phyloP scores from a whole-genome alignment of 2,113 vertebrate genomes.

The Nyctereutes procyonoides region DNA sequence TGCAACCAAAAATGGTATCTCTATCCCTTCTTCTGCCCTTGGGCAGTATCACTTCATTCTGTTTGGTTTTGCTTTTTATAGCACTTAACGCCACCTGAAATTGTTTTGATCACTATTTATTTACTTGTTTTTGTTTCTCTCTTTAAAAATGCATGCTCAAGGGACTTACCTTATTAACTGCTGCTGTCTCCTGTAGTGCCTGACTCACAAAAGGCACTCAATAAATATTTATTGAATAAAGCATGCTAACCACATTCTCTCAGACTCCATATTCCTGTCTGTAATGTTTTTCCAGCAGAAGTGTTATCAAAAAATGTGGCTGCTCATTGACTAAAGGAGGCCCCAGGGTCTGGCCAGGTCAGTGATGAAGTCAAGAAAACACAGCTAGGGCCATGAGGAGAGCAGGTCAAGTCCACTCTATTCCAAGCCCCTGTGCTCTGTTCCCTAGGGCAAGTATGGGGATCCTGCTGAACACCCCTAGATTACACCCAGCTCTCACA shows the following conservation, averaged over 20 bases:
- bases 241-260: neutral
- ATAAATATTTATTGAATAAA: neutral
- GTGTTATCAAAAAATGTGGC: neutral
- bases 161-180: neutral
- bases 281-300: constrained; percentile 21
- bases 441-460: neutral
- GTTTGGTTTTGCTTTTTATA: neutral
- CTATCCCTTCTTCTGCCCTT: too few relatives aligned
- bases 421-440: neutral
- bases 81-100: neutral
- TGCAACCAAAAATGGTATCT: neutral
- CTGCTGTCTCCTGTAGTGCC: neutral
- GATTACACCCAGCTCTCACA: accelerated
- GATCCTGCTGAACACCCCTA: neutral
- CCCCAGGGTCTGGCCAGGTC: neutral
- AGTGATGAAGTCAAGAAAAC: neutral
- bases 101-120: neutral
- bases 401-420: neutral
- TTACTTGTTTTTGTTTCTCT: constrained; percentile 5
- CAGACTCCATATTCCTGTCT: neutral
- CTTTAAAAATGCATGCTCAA: neutral
- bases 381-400: neutral
- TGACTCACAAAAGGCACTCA: neutral
- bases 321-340: neutral
- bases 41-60: neutral